Conservation (phyloP, 2,888 invertebrate species). For the Caenorhabditis sp. region DNA sequence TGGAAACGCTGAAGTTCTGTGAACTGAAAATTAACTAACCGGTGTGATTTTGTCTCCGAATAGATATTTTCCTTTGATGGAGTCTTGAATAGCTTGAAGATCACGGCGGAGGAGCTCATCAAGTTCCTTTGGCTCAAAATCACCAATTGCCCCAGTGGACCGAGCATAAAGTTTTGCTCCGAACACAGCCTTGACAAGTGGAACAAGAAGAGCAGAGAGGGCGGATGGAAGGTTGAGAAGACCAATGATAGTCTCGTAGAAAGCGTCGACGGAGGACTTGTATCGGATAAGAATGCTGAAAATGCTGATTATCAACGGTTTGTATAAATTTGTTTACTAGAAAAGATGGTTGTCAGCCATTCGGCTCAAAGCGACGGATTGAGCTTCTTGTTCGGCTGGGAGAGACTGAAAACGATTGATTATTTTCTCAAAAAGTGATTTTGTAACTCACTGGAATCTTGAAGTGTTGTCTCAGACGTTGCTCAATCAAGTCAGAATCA, state of each 20-base stretch:
- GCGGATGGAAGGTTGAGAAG: conserved; percentile 37
- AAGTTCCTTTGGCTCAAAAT: conserved; percentile 51
- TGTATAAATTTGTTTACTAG: conserved; percentile 27
- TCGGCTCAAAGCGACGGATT: conserved; percentile 56
- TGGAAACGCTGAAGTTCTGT: neutral
- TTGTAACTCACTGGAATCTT: conserved; percentile 52
- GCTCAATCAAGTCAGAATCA: conserved; percentile 62
- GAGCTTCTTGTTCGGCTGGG: conserved; percentile 53
- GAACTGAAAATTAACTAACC: conserved; percentile 85
- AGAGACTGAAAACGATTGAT: conserved; percentile 28
- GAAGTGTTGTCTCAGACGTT: conserved; percentile 58
- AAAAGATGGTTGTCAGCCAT: conserved; percentile 64
- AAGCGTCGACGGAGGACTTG: conserved; percentile 35
- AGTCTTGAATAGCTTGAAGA: conserved; percentile 46
- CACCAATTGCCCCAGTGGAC: conserved; percentile 41
- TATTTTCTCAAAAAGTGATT: neutral
- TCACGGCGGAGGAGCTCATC: conserved; percentile 48
- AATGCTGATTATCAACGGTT: neutral
- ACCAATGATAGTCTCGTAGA: conserved; percentile 40
- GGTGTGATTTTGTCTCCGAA: conserved; percentile 95
- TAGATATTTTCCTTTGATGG: conserved; percentile 89
- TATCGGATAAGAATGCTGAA: conserved; percentile 57
- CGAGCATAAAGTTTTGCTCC: conserved; percentile 35
- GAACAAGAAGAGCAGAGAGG: conserved; percentile 29
- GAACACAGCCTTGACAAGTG: conserved; percentile 47